Evolutionary conservation across 2,888 invertebrate genomes (phyloP), one percentile per base, ranked within the genome.

Genomic region (Netelia fuscicornis): DNA sequence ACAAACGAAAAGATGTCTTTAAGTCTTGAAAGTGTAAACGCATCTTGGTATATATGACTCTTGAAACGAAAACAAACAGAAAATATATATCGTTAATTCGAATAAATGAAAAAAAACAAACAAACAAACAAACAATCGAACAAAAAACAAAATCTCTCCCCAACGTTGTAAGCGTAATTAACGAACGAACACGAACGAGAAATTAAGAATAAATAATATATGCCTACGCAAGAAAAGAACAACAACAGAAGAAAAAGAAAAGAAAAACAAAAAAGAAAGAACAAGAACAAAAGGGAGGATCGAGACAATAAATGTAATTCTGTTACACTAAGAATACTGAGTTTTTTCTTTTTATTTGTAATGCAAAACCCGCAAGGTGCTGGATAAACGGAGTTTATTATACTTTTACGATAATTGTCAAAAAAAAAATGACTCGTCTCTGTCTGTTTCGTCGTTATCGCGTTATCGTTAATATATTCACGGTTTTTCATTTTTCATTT

Each of bases 221-320:
- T 85, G 82, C 82, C 84, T 86, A 82, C 83, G 87, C 81, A 70
- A 79, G 56, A 79, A 30, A 67, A 77, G 58, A 56, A 37, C 65
- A 65, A 42, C 25, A 65, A 52, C 1, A 48, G 67, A 48, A 68
- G 65, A 17, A 75, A 54, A 17, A 17, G 17, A 17, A 52, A 71
- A 74, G 56, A 67, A 65, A 68, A 17, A 62, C 37, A 25, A 10
- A 75, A 79, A 75, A 44, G 23, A 65, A 74, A 64, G 56, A 79
- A 79, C 25, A 79, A 44, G 62, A 23, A 78, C 58, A 78, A 90
- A 92, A 91, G 93, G 92, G 84, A 91, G 93, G 92, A 93, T 93
- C 93, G 92, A 92, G 93, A 93, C 93, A 93, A 93, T 93, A 93
- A 93, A 93, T 93, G 93, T 93, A 93, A 93, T 93, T 91, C 92